Conservation (phyloP, 2,797 vertebrate genomes). For the Phalloptychus januarius region DNA sequence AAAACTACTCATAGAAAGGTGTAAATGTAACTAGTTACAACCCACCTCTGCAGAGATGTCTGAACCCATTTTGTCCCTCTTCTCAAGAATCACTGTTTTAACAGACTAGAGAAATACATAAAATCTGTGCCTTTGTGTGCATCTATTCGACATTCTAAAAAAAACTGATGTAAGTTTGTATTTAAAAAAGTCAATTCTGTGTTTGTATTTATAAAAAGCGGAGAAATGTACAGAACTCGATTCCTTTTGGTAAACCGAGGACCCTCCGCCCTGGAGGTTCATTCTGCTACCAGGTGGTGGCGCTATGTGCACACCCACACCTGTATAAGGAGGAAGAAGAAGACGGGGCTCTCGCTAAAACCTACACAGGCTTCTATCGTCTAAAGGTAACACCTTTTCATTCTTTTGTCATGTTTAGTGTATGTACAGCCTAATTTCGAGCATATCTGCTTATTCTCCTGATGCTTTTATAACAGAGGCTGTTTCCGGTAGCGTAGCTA, state of each 20-base stretch:
- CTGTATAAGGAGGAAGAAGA: neutral
- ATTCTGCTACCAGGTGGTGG: neutral
- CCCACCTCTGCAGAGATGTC: too few species aligned
- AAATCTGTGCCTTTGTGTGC: too few species aligned
- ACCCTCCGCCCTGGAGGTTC: neutral
- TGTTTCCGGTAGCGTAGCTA: neutral
- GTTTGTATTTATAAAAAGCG: neutral
- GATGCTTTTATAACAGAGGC: neutral
- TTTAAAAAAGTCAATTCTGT: neutral
- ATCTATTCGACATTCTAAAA: too few species aligned
- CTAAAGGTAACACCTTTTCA: neutral
- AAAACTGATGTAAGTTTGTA: too few species aligned
- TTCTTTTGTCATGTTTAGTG: neutral
- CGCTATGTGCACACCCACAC: neutral
- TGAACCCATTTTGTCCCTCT: too few species aligned
- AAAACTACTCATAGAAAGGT: too few species aligned
- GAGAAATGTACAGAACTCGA: neutral
- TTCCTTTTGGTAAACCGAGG: neutral
- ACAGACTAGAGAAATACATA: too few species aligned
- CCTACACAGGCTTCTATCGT: neutral
- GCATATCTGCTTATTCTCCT: neutral
- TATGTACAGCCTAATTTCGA: neutral
- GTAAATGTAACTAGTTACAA: too few species aligned
- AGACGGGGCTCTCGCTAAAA: neutral
- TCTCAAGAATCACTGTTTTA: too few species aligned